Evolutionary conservation across 64 coral and sea anemone species (phyloP).

Genomic region (Astreopora myriophthalma): DNA sequence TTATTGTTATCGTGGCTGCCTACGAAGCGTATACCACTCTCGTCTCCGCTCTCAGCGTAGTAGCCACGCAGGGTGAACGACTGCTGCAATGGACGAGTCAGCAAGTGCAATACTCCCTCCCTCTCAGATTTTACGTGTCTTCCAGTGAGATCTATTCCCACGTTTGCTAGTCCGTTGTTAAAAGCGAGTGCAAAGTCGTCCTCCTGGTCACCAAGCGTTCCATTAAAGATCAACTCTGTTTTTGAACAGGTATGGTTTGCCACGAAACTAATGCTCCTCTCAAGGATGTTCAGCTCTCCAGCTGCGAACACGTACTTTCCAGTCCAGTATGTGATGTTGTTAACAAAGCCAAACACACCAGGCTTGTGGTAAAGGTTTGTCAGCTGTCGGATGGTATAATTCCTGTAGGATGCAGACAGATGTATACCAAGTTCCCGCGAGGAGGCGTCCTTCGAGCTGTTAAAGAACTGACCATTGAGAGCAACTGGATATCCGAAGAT

Average conservation of each 20-base stretch:
- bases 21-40: constrained; percentile 83
- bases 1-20: constrained; percentile 92
- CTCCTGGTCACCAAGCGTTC: constrained; percentile 58
- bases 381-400: constrained; percentile 83
- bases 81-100: constrained; percentile 67
- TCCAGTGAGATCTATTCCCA: constrained; percentile 73
- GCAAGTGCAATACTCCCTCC: constrained; percentile 56
- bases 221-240: constrained; percentile 76
- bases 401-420: constrained; percentile 82
- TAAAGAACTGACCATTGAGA: constrained; percentile 88
- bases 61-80: constrained; percentile 75
- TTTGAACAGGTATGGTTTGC: constrained; percentile 89
- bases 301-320: constrained; percentile 80
- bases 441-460: constrained; percentile 35
- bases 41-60: constrained; percentile 55
- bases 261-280: constrained; percentile 61
- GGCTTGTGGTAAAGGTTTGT: constrained; percentile 80
- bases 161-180: constrained; percentile 65
- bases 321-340: constrained; percentile 96
- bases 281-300: constrained; percentile 69
- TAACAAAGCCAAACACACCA: constrained; percentile 74
- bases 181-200: constrained; percentile 72
- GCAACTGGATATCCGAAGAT: constrained; percentile 71
- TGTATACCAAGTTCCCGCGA: constrained; percentile 70
- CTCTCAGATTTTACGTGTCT: constrained; percentile 56